These are phyloP conservation scores for Perca fluviatilis DNA, from an alignment of 2,113 vertebrate species.

Conservation along the genomic window DNA sequence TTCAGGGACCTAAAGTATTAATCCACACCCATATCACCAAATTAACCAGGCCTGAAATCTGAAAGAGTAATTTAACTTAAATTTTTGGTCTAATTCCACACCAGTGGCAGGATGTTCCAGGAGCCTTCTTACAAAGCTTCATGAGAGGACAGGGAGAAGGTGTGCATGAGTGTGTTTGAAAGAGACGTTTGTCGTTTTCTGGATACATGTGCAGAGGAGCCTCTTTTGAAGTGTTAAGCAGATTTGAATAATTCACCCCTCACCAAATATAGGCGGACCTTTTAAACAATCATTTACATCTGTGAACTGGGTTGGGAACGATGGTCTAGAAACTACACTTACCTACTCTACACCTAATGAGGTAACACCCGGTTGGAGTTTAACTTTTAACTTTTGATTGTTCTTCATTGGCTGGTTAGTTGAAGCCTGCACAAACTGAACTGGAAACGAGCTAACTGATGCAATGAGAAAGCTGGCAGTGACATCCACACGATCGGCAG, in stretches of 20 bases:
- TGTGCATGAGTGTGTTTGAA: conserved; percentile 19
- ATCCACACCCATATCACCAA: neutral
- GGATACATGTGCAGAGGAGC: conserved; percentile 25
- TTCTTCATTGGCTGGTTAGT: neutral
- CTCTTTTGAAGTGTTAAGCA: conserved; percentile 81
- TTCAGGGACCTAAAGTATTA: neutral
- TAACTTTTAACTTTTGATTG: conserved; percentile 40
- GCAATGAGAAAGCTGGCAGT: neutral
- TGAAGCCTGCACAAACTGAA: neutral
- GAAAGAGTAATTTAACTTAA: neutral
- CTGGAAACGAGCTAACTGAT: neutral
- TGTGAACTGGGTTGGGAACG: conserved; percentile 11
- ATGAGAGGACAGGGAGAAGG: neutral
- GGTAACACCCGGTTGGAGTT: neutral
- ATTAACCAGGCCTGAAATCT: neutral
- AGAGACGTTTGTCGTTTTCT: conserved; percentile 35
- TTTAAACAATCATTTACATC: conserved; percentile 69
- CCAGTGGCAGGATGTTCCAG: neutral
- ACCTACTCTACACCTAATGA: conserved; percentile 24
- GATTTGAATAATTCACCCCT: conserved; percentile 76
- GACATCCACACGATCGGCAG: neutral
- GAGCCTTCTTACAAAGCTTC: neutral
- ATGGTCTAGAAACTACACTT: conserved; percentile 15
- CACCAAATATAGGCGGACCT: conserved; percentile 63
- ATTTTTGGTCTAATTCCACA: neutral